Evolutionary conservation across 2,888 invertebrate genomes (phyloP), one percentile per base, ranked within the genome.

Genomic region (Drosophila greeni): DNA sequence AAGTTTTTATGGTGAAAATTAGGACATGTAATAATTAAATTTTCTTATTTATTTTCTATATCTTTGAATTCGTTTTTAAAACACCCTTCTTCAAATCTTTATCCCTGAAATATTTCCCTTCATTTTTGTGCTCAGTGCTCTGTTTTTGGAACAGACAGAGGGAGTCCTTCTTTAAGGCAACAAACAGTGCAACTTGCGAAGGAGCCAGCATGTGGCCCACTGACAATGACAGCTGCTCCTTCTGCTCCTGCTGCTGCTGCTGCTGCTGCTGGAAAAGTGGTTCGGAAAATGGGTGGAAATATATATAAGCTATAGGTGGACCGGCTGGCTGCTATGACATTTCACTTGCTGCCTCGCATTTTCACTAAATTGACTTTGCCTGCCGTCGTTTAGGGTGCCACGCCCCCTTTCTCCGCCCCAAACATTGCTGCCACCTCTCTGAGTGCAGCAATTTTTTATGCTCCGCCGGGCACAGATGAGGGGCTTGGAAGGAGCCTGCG

Each of bases 301-400:
- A 45, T 20, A 8, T 40, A 23, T 40, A 8, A 5, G 40, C 5
- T 42, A 6, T n/a, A 34, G 34, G n/a, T 14, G 34, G 48, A 34
- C 37, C 4, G 20, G 20, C 39, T 24, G 12, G 20, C 20, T 20
- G 20, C 62, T 61, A 52, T 57, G 66, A 68, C 67, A 68, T 68
- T 68, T 68, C 70, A 76, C 76, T 78, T 64, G 76, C 72, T 69
- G 64, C 76, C 66, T 57, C 70, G 72, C 72, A 80, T 70, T 68
- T 80, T 82, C 74, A 62, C 72, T 75, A 82, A 78, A 78, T 78
- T 82, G 82, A 78, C 80, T 78, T 78, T 82, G 77, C 68, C 62
- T 51, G 42, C 64, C 26, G 43, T 62, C 62, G 62, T 62, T 62
- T 62, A 62, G 62, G 62, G 49, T 43, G 61, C 43, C 20, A 14